These are phyloP conservation scores for Chydorus sphaericus DNA, from an alignment of 2,888 invertebrate species.

Conservation along the genomic window DNA sequence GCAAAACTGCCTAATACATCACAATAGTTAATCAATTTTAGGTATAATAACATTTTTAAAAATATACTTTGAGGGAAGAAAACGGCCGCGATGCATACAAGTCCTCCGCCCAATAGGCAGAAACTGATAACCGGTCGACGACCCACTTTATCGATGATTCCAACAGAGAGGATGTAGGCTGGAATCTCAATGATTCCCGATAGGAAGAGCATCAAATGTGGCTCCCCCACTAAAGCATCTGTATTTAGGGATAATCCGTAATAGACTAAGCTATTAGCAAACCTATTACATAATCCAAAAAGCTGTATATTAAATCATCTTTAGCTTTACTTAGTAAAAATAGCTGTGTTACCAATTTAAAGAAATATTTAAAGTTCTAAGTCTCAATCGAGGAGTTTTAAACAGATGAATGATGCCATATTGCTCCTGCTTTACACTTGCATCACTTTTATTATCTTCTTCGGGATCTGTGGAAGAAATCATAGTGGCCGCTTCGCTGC, in stretches of 20 bases:
- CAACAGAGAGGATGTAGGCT: slow-evolving; percentile 53
- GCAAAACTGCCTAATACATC: too few relatives aligned
- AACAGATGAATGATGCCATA: slow-evolving; percentile 37
- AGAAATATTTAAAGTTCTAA: slow-evolving; percentile 63
- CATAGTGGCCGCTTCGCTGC: too few relatives aligned
- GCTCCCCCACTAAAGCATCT: slow-evolving; percentile 65
- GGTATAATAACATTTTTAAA: too few relatives aligned
- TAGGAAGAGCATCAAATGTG: slow-evolving; percentile 60
- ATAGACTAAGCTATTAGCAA: slow-evolving; percentile 71
- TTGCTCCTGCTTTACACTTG: too few relatives aligned
- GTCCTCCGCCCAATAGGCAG: slow-evolving; percentile 62
- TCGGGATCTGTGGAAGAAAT: too few relatives aligned
- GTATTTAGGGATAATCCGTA: slow-evolving; percentile 69
- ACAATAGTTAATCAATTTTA: too few relatives aligned
- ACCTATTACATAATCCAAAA: too few relatives aligned
- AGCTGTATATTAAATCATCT: too few relatives aligned
- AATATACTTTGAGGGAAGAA: slow-evolving; percentile 40
- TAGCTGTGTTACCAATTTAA: slow-evolving; percentile 65
- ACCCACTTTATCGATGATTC: slow-evolving; percentile 58
- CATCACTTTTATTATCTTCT: too few relatives aligned
- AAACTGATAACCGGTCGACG: slow-evolving; percentile 56
- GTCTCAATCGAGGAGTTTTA: slow-evolving; percentile 59
- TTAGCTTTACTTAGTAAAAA: too few relatives aligned
- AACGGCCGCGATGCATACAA: slow-evolving; percentile 58
- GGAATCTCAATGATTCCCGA: slow-evolving; percentile 68